These are phyloP conservation scores for Leptopilina boulardi DNA, from an alignment of 1,140 invertebrate species.

Conservation along the genomic window DNA sequence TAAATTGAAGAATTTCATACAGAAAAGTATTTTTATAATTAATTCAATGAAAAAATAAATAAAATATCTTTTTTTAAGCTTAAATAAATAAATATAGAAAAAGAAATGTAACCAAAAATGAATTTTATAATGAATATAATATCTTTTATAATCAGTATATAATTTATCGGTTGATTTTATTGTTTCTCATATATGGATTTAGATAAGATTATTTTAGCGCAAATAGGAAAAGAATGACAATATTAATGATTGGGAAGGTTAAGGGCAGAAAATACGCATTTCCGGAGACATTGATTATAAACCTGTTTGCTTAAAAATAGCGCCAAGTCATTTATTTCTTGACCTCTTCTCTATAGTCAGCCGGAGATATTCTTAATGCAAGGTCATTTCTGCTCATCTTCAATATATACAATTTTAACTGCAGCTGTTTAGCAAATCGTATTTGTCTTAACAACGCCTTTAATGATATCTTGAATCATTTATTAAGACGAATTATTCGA, in stretches of 20 bases:
- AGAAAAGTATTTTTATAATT: neutral
- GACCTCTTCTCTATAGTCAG: conserved; percentile 34
- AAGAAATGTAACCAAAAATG: too few relatives aligned
- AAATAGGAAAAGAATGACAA: neutral
- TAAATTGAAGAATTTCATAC: neutral
- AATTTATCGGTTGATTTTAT: neutral
- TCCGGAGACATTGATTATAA: conserved; percentile 8
- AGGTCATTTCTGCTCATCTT: conserved; percentile 22
- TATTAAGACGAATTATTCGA: neutral
- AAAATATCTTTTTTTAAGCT: neutral
- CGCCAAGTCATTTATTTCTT: conserved; percentile 39
- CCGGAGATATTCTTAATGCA: conserved; percentile 34
- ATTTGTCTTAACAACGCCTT: conserved; percentile 17
- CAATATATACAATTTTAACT: neutral
- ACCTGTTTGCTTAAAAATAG: conserved; percentile 35
- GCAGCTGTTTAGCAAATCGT: neutral
- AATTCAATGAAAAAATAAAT: neutral
- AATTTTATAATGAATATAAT: too few relatives aligned
- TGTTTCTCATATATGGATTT: neutral
- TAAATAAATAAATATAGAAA: too few relatives aligned
- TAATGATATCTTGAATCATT: conserved; percentile 7
- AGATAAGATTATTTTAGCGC: neutral
- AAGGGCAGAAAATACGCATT: conserved; percentile 23
- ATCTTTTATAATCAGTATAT: too few relatives aligned
- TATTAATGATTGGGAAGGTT: conserved; percentile 11